Base-by-base conservation (phyloP, 2,113 vertebrate species). In the Catagonus wagneri region DNA sequence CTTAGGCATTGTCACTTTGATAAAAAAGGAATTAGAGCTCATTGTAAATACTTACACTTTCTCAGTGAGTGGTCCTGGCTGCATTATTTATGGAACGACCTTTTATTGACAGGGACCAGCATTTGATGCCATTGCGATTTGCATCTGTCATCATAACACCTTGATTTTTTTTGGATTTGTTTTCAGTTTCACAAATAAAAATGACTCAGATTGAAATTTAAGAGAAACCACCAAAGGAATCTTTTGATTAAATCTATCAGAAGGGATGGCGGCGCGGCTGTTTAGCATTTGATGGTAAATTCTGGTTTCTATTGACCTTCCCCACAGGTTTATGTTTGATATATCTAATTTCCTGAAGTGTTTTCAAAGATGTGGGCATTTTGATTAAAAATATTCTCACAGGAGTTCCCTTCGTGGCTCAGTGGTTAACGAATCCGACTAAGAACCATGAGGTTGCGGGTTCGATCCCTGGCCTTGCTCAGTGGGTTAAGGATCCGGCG, bases 131-230 rank as follows among this genome's bases (percentile, higher is more conserved):
- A 84, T 88, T 78, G 63, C 52, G 23, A 94, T 97, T 97, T 96
- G 91, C 65, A 96, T 79, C 12, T 44, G 65, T 23, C 68, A 90
- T 85, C 79, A 63, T 60, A 88, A 96, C 95, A 90, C 11, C 90
- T 88, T 54, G 84, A 15, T 95, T 56, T 89, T 91, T 97, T 96
- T 89, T 61, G 36, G 16, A 78, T 68, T 84, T 84, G 0, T 92
- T 94, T 97, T 97, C 81, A 12, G 0, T 58, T 80, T 96, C 63
- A 95, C 36, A 34, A 91, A 88, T 90, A 74, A 94, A 97, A 81
- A 83, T 97, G 56, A 93, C 68, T 71, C 94, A 34, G 72, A 95
- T 88, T 93, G 86, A 97, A 97, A 98, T 94, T 86, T 71, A 97
- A 87, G 15, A 27, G 23, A 79, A 95, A 88, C 86, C 2, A 4